Conservation (phyloP, 2,888 invertebrate genomes). For the Petrophora chlorosata region DNA sequence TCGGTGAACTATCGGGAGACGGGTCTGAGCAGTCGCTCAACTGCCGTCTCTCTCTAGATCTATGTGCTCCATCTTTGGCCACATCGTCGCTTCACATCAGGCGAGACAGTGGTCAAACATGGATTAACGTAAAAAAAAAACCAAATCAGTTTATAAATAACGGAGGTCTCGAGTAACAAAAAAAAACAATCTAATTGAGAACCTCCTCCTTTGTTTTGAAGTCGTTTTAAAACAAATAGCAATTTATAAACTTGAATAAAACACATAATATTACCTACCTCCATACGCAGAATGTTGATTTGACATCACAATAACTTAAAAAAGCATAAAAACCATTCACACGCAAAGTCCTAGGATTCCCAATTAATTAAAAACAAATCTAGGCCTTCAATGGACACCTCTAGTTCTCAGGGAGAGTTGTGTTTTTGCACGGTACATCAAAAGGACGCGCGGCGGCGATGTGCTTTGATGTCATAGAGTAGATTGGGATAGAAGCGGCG, state of each 20-base stretch:
- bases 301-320: constrained; percentile 2
- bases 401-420: constrained; percentile 32
- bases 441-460: constrained; percentile 53
- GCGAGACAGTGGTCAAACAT: too few species aligned
- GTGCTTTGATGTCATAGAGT: constrained; percentile 50
- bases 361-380: constrained; percentile 38
- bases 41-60: too few species aligned
- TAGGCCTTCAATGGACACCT: constrained; percentile 45
- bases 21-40: too few species aligned
- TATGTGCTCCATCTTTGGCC: too few species aligned
- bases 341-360: constrained; percentile 20
- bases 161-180: too few species aligned
- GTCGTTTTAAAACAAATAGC: neutral
- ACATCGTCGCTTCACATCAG: too few species aligned
- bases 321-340: constrained; percentile 11
- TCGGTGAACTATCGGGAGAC: too few species aligned
- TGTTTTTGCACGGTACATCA: constrained; percentile 60
- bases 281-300: neutral
- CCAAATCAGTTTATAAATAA: too few species aligned
- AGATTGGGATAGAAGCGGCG: constrained; percentile 31
- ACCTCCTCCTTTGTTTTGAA: neutral
- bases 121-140: too few species aligned
- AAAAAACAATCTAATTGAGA: too few species aligned
- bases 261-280: neutral
- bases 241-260: neutral